Conservation (phyloP, 92 coral and sea anemone genomes). For the Palythoa grandiflora region DNA sequence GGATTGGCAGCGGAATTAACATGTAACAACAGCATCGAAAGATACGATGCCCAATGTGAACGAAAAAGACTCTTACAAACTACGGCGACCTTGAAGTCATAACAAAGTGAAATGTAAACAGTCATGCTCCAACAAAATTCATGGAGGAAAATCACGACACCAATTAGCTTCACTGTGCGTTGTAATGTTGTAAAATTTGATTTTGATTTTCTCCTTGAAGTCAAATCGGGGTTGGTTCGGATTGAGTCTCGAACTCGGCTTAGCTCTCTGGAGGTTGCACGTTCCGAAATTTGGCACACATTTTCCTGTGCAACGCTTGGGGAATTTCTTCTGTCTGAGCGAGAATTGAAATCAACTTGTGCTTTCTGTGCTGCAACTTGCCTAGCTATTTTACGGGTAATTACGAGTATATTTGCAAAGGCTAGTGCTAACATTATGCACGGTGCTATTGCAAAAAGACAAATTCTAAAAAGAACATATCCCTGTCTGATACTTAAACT, state of each 20-base stretch:
- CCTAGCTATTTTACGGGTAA: conserved; percentile 13
- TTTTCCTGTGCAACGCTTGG: background rate
- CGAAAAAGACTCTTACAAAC: conserved; percentile 10
- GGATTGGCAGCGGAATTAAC: conserved; percentile 43
- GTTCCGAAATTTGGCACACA: background rate
- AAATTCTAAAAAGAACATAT: background rate
- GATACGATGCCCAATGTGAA: conserved; percentile 11
- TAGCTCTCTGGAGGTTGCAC: background rate
- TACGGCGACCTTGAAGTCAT: background rate
- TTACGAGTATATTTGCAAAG: conserved; percentile 3
- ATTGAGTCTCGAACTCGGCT: background rate
- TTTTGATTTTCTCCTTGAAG: background rate
- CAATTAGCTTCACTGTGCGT: conserved; percentile 23
- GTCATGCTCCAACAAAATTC: conserved; percentile 35
- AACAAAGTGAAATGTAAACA: conserved; percentile 14
- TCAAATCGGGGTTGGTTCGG: background rate
- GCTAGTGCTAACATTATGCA: conserved; percentile 31
- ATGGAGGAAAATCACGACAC: conserved; percentile 9
- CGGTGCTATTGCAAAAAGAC: conserved; percentile 34
- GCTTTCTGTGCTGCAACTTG: conserved; percentile 32
- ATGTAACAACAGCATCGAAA: conserved; percentile 38
- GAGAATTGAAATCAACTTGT: conserved; percentile 34
- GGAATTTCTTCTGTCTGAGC: background rate
- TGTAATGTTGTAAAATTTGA: conserved; percentile 13
- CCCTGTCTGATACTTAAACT: background rate